A percentile compares a stretch with the other conserved stretches of the same genome.
Conservation (phyloP, 1,140 invertebrate genomes). For the Brachionus rubens region DNA sequence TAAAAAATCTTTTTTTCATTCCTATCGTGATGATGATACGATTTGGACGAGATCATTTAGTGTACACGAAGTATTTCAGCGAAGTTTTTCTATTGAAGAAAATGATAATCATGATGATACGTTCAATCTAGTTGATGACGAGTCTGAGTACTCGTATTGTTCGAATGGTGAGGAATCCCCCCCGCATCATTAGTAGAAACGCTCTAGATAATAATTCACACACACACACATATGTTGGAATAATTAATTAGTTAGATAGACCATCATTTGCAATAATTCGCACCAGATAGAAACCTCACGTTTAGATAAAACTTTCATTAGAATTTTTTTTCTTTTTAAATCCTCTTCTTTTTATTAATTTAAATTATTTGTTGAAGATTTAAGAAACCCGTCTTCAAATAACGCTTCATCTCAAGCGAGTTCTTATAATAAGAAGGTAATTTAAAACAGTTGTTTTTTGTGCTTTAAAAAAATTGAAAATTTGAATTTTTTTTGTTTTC, state of each 20-base stretch:
- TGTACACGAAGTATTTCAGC: background rate
- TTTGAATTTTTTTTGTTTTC: slow-evolving; percentile 14
- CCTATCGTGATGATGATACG: slow-evolving; percentile 20
- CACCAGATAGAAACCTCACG: background rate
- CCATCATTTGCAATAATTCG: background rate
- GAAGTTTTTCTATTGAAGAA: slow-evolving; percentile 13
- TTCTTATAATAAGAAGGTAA: slow-evolving; percentile 10
- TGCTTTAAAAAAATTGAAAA: slow-evolving; percentile 15
- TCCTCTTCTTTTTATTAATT: too few relatives aligned
- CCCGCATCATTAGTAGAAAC: background rate
- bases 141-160: slow-evolving; percentile 3
- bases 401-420: slow-evolving; percentile 2
- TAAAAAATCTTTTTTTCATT: slow-evolving; percentile 27
- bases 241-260: slow-evolving; percentile 20
- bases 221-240: slow-evolving; percentile 9
- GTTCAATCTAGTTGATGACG: background rate
- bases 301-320: background rate
- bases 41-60: slow-evolving; percentile 15
- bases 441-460: slow-evolving; percentile 34
- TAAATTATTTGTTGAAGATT: slow-evolving; percentile 28
- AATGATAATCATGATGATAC: slow-evolving; percentile 3
- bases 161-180: slow-evolving; percentile 37
- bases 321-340: background rate
- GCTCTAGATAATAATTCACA: background rate
- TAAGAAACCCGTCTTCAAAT: background rate